These are phyloP conservation scores for Cheilosia soror DNA, from an alignment of 2,888 invertebrate species.

Conservation along the genomic window DNA sequence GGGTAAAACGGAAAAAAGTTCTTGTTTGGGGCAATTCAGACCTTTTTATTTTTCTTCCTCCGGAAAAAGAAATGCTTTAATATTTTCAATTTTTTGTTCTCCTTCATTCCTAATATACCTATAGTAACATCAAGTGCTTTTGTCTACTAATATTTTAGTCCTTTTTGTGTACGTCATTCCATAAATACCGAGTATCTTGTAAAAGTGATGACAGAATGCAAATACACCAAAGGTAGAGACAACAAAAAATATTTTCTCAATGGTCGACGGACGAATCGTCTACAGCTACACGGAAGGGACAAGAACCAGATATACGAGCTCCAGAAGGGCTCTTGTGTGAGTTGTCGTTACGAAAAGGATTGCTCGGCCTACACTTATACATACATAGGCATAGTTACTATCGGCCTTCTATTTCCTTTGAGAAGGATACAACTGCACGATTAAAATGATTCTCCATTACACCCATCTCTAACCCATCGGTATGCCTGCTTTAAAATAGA, in stretches of 20 bases:
- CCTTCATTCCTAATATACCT: constrained; percentile 19
- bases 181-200: constrained; percentile 37
- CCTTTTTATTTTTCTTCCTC: constrained; percentile 28
- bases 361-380: constrained; percentile 15
- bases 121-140: constrained; percentile 47
- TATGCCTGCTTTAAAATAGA: neutral
- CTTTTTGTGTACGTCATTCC: constrained; percentile 43
- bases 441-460: constrained; percentile 49
- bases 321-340: constrained; percentile 38
- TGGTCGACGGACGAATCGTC: constrained; percentile 6
- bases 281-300: constrained; percentile 33
- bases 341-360: constrained; percentile 49
- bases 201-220: constrained; percentile 38
- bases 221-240: constrained; percentile 1
- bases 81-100: constrained; percentile 26
- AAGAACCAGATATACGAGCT: constrained; percentile 33
- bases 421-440: constrained; percentile 57
- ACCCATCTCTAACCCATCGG: neutral
- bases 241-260: constrained; percentile 2
- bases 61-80: constrained; percentile 44
- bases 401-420: constrained; percentile 31
- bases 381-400: constrained; percentile 5
- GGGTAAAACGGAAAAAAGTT: constrained; percentile 29
- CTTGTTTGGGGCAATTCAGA: constrained; percentile 35
- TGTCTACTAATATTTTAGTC: constrained; percentile 51